A percentile compares a stretch with the other conserved stretches of the same genome.
phyloP scores from a whole-genome alignment of 2,888 invertebrate species.

The Mythimna impura region DNA sequence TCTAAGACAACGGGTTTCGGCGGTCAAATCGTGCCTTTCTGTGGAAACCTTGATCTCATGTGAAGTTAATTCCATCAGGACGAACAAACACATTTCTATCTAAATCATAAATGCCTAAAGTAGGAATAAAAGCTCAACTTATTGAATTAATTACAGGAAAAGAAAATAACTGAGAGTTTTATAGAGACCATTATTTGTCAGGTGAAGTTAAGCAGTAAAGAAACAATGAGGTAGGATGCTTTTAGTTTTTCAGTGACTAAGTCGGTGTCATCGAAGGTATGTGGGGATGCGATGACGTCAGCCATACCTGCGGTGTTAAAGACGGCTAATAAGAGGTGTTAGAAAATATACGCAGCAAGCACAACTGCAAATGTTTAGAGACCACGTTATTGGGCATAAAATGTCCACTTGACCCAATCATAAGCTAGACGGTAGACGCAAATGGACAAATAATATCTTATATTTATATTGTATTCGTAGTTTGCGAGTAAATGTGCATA shows the following conservation, averaged over 20 bases:
- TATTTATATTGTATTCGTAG: constrained; percentile 60
- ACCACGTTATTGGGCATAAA: constrained; percentile 34
- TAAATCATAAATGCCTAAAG: no score
- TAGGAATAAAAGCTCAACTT: no score
- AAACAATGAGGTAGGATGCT: neutral
- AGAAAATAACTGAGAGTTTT: no score
- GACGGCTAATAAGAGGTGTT: neutral
- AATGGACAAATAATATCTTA: constrained; percentile 52
- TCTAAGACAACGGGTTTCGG: neutral
- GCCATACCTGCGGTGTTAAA: neutral
- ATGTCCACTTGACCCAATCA: constrained; percentile 46
- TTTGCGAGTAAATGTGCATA: constrained; percentile 77
- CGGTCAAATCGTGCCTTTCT: no score
- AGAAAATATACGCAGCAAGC: constrained; percentile 7
- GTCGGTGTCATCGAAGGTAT: neutral
- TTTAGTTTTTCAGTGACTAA: neutral
- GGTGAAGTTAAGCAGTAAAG: neutral
- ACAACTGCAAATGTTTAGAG: constrained; percentile 26
- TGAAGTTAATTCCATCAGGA: no score
- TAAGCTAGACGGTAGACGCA: constrained; percentile 36
- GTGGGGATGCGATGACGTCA: constrained; percentile 15
- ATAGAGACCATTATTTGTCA: no score
- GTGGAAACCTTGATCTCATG: no score
- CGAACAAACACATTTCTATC: no score
- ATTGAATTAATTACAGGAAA: no score